These are phyloP conservation scores for Triplophysa rosa DNA, from an alignment of 2,113 vertebrate species.

Conservation along the genomic window DNA sequence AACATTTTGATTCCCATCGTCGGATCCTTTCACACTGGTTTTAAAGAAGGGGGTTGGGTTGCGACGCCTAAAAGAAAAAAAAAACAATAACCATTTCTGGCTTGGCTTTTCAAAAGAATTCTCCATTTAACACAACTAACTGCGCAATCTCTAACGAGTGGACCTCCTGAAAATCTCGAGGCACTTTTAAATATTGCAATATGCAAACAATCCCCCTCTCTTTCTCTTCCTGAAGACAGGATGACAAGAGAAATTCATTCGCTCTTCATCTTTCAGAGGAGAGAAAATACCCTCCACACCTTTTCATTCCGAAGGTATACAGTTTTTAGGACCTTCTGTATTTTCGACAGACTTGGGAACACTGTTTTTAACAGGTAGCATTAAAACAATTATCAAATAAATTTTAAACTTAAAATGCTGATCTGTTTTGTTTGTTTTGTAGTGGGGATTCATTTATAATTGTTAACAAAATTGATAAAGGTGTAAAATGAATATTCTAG, in stretches of 20 bases:
- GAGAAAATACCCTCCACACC: conserved; percentile 53
- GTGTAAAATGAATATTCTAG: conserved; percentile 58
- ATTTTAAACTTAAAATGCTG: not conserved
- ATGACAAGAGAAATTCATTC: conserved; percentile 68
- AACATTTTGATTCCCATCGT: conserved; percentile 77
- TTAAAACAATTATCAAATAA: not conserved
- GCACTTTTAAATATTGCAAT: conserved; percentile 55
- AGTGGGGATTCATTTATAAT: conserved; percentile 18
- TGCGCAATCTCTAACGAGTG: conserved; percentile 61
- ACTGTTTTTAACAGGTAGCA: conserved; percentile 5
- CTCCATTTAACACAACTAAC: conserved; percentile 36
- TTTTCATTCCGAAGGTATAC: conserved; percentile 67
- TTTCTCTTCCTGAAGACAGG: conserved; percentile 74
- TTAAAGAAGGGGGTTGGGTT: conserved; percentile 66
- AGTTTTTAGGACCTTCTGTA: conserved; percentile 42
- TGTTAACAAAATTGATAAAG: not conserved
- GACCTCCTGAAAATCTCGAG: conserved; percentile 65
- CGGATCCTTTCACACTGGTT: conserved; percentile 73
- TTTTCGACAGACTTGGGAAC: not conserved
- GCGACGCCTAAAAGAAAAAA: conserved; percentile 73
- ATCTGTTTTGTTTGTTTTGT: not conserved
- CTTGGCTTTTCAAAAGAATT: conserved; percentile 51
- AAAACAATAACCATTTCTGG: conserved; percentile 66
- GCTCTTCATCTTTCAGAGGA: conserved; percentile 66
- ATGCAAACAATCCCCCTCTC: conserved; percentile 64